A percentile compares a stretch with the other conserved stretches of the same genome.
These are phyloP conservation scores for Leucosticte australis DNA, from an alignment of 2,113 vertebrate species.

Conservation along the genomic window DNA sequence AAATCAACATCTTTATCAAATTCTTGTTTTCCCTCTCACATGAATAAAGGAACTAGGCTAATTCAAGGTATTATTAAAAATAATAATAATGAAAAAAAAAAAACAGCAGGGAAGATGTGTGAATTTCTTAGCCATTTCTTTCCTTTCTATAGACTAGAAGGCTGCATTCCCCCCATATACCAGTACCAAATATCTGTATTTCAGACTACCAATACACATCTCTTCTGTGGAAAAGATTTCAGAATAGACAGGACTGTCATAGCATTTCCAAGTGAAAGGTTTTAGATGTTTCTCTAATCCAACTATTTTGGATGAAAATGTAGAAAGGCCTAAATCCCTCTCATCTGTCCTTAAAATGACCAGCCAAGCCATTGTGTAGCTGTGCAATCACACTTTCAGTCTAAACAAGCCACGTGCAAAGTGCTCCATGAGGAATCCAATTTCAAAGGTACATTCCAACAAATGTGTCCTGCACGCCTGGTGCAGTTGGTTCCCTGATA, in stretches of 20 bases:
- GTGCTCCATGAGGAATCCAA: background rate
- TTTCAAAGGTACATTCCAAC: background rate
- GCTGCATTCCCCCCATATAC: background rate
- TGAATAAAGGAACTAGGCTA: background rate
- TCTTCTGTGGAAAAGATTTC: background rate
- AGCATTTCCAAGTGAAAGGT: background rate
- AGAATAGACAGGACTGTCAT: background rate
- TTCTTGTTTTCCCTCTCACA: background rate
- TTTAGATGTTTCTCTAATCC: background rate
- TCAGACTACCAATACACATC: background rate
- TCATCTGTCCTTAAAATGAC: background rate
- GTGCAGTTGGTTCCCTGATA: background rate
- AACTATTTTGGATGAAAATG: background rate
- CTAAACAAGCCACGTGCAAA: background rate
- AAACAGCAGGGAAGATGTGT: accelerated
- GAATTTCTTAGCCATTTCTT: background rate
- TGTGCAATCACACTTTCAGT: background rate
- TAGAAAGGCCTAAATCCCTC: background rate
- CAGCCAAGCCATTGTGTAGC: background rate
- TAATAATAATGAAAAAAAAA: too few relatives aligned
- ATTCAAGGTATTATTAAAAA: background rate
- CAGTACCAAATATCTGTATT: background rate
- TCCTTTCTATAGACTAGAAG: background rate
- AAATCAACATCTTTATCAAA: background rate
- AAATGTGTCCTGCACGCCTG: background rate